phyloP scores from a whole-genome alignment of 2,113 vertebrate genomes.

The Empidonax traillii region DNA sequence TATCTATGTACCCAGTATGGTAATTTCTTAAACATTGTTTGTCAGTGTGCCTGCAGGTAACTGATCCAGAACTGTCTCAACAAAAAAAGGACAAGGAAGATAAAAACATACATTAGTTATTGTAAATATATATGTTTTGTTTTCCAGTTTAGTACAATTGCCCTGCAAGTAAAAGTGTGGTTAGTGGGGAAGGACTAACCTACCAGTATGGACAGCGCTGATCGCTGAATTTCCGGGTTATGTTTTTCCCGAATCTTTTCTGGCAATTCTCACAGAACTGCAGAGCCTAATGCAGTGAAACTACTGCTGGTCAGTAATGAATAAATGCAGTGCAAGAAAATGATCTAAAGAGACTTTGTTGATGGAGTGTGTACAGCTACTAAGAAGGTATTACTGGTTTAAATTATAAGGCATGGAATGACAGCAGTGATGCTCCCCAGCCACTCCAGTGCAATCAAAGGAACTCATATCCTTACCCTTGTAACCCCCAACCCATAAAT shows the following conservation, averaged over 20 bases:
- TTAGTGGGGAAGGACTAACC: background rate
- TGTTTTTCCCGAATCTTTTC: background rate
- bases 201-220: background rate
- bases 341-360: background rate
- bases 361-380: background rate
- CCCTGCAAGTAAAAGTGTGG: background rate
- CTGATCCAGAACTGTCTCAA: background rate
- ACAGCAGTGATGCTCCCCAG: background rate
- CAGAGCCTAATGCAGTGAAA: background rate
- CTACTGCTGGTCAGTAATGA: background rate
- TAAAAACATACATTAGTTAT: background rate
- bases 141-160: background rate
- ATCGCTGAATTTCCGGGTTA: background rate
- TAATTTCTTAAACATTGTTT: background rate
- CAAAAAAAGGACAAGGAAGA: background rate
- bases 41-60: background rate
- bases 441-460: background rate
- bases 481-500: background rate
- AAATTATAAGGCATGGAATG: background rate
- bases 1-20: background rate
- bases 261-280: background rate
- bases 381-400: background rate
- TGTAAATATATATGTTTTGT: background rate
- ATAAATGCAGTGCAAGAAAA: background rate
- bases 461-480: background rate